phyloP scores from a whole-genome alignment of 2,113 vertebrate genomes.

The Crotalus viridis region DNA sequence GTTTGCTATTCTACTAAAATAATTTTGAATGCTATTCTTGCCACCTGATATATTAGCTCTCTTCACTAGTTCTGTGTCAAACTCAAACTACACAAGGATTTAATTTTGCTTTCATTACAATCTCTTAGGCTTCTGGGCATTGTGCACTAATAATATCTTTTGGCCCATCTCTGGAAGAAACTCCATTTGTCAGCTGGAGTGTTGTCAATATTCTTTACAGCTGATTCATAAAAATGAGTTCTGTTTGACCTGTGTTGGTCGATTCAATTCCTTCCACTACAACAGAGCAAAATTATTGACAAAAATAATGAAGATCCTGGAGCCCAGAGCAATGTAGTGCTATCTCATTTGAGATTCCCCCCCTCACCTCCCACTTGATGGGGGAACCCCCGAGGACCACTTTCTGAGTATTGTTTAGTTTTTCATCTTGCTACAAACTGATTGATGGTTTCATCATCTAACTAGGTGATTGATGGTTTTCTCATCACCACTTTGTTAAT shows the following conservation, averaged over 20 bases:
- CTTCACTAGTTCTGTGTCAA: neutral
- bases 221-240: neutral
- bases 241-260: neutral
- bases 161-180: neutral
- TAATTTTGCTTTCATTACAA: neutral
- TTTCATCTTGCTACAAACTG: neutral
- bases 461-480: neutral
- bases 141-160: neutral
- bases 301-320: neutral
- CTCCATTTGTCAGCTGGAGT: neutral
- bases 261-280: neutral
- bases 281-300: neutral
- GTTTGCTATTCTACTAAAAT: neutral
- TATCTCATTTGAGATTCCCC: neutral
- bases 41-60: neutral
- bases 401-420: neutral
- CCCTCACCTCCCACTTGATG: neutral
- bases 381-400: neutral
- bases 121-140: neutral
- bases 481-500: neutral
- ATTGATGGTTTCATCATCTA: neutral
- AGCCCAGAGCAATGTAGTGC: neutral
- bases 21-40: neutral
- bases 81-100: neutral
- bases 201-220: neutral